phyloP scores from a whole-genome alignment of 2,797 vertebrate genomes.

The Smutsia gigantea region DNA sequence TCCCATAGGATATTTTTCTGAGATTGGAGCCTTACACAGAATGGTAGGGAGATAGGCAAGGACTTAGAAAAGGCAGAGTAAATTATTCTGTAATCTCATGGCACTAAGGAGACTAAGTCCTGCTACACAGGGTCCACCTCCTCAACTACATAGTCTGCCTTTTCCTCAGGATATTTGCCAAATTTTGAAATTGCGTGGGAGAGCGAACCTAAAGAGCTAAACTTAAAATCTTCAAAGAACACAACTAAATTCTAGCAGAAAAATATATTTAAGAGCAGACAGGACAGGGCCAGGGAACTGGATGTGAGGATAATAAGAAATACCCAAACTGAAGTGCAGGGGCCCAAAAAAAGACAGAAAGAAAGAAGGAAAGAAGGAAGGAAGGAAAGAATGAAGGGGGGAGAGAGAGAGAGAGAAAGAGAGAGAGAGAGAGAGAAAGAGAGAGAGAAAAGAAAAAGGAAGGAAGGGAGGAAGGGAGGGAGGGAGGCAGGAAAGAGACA shows the following conservation, averaged over 20 bases:
- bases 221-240: background rate
- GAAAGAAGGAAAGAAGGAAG: background rate
- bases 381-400: background rate
- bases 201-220: background rate
- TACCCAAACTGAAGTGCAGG: background rate
- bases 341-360: background rate
- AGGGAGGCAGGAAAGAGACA: background rate
- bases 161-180: background rate
- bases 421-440: too few relatives aligned
- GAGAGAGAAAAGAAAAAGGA: background rate
- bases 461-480: background rate
- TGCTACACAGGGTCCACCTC: background rate
- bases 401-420: too few relatives aligned
- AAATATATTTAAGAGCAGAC: background rate
- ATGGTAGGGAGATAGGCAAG: background rate
- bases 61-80: background rate
- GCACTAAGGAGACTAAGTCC: background rate
- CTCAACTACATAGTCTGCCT: background rate
- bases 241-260: background rate
- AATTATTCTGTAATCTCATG: background rate
- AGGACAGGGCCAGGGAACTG: background rate
- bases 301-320: background rate
- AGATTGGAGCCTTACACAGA: background rate
- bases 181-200: background rate
- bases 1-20: background rate